phyloP scores from a whole-genome alignment of 2,113 vertebrate genomes.

The Gobio gobio region DNA sequence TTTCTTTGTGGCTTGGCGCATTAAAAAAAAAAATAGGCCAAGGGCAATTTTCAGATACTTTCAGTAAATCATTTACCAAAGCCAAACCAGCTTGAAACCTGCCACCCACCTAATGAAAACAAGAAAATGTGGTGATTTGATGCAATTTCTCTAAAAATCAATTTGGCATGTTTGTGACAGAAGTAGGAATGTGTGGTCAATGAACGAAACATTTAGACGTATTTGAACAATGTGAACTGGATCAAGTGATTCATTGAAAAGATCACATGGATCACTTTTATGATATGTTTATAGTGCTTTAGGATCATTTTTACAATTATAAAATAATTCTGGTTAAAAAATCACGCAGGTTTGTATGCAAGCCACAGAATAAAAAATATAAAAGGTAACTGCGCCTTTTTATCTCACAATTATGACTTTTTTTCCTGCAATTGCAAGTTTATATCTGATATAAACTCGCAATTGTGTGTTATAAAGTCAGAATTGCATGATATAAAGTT shows the following conservation, averaged over 20 bases:
- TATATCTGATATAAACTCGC: too few relatives aligned
- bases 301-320: neutral
- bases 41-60: neutral
- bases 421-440: too few relatives aligned
- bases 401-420: too few relatives aligned
- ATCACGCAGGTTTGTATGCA: too few relatives aligned
- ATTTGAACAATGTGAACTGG: neutral
- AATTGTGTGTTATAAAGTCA: too few relatives aligned
- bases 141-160: too few relatives aligned
- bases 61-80: constrained; percentile 37
- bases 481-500: too few relatives aligned
- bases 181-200: neutral
- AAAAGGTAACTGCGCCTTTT: too few relatives aligned
- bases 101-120: neutral
- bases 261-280: neutral
- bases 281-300: neutral
- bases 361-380: too few relatives aligned
- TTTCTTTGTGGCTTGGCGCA: neutral
- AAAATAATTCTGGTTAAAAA: too few relatives aligned
- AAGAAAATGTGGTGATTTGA: neutral
- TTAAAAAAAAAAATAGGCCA: constrained; percentile 30
- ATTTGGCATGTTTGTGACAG: too few relatives aligned
- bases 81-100: neutral
- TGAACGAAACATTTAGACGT: neutral
- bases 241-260: neutral